Evolutionary conservation across 2,113 vertebrate genomes (phyloP).

Genomic region (Lota lota): DNA sequence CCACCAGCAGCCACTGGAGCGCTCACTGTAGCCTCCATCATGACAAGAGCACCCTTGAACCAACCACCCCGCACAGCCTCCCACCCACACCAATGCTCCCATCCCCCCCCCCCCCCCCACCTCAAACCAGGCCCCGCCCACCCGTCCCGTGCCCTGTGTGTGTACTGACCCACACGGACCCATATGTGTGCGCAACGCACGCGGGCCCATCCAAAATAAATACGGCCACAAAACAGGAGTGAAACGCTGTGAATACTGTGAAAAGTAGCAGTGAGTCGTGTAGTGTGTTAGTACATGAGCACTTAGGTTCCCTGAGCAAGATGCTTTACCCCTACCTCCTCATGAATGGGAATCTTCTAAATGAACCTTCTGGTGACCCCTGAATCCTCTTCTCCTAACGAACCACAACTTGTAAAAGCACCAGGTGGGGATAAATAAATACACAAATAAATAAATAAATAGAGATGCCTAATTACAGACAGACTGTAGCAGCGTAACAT

Average conservation of each 20-base stretch:
- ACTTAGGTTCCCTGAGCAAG: too few relatives aligned
- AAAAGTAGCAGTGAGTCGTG: too few relatives aligned
- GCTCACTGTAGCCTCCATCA: conserved; percentile 69
- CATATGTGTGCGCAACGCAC: conserved; percentile 40
- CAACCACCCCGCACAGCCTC: conserved; percentile 2
- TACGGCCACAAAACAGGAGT: too few relatives aligned
- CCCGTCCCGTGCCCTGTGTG: conserved; percentile 40
- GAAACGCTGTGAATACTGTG: too few relatives aligned
- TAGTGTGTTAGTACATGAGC: too few relatives aligned
- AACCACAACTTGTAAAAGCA: too few relatives aligned
- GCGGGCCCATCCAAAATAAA: conserved; percentile 15
- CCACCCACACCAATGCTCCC: conserved; percentile 1
- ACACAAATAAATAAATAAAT: background rate
- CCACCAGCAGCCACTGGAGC: conserved; percentile 67
- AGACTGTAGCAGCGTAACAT: background rate
- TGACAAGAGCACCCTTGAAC: conserved; percentile 70
- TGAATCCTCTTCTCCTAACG: too few relatives aligned
- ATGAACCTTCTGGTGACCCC: too few relatives aligned
- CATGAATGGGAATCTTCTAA: too few relatives aligned
- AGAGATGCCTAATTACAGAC: background rate
- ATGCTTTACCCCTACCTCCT: too few relatives aligned
- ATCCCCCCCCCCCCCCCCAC: background rate
- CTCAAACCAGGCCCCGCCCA: background rate
- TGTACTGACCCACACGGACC: conserved; percentile 40
- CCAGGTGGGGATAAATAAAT: background rate